These are phyloP conservation scores for Coptotermes formosanus DNA, from an alignment of 1,140 invertebrate genomes.

Conservation along the genomic window DNA sequence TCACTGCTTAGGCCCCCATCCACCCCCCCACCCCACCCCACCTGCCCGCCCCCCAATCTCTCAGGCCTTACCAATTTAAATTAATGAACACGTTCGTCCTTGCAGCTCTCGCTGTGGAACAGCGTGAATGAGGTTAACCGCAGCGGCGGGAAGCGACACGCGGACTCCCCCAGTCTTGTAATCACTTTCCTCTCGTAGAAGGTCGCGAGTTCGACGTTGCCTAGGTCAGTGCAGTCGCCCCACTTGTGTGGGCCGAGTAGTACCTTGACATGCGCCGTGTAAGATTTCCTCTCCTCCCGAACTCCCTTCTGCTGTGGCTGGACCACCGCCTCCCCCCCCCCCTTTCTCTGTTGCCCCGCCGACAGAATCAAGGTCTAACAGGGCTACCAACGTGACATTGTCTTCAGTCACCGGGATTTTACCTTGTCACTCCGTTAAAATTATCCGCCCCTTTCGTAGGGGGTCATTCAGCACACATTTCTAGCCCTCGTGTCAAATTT, in stretches of 20 bases:
- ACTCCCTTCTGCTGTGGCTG: background rate
- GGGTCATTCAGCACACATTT: no score
- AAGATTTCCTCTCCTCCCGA: background rate
- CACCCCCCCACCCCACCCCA: no score
- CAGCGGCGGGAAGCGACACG: background rate
- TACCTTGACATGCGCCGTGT: background rate
- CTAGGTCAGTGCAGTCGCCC: background rate
- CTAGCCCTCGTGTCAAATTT: no score
- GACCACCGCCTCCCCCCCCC: background rate
- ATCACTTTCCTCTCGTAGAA: background rate
- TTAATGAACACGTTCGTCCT: no score
- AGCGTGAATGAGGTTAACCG: background rate
- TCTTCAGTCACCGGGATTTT: background rate
- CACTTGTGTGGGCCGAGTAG: background rate
- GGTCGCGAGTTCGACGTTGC: conserved; percentile 7
- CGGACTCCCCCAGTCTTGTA: background rate
- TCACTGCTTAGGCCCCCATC: no score
- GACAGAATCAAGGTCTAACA: background rate
- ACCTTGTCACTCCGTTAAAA: background rate
- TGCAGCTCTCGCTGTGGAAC: background rate
- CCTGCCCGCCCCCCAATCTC: no score
- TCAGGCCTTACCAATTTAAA: no score
- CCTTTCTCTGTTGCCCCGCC: background rate
- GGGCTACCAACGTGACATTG: background rate
- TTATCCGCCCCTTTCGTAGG: no score